A percentile compares a stretch with the other conserved stretches of the same genome.
Conservation (phyloP, 2,888 invertebrate genomes). For the Germaria angustata region DNA sequence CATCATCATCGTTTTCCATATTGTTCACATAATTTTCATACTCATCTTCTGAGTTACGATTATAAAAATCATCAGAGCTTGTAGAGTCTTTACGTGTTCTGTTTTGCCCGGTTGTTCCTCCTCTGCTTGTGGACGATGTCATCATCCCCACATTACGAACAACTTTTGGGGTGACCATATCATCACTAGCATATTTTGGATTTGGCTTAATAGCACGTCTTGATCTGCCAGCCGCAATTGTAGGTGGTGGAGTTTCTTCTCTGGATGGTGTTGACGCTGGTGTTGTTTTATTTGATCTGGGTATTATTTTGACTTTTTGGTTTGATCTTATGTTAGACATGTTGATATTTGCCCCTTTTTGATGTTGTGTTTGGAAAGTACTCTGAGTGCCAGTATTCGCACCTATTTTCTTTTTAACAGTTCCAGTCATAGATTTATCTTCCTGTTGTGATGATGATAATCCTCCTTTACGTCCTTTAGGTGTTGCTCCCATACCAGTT, state of each 20-base stretch:
- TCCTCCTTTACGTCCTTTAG: conserved; percentile 35
- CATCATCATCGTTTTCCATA: conserved; percentile 50
- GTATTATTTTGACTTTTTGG: conserved; percentile 58
- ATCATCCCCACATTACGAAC: conserved; percentile 70
- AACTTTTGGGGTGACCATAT: conserved; percentile 76
- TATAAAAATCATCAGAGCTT: conserved; percentile 71
- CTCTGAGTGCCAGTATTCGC: background rate
- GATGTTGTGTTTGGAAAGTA: conserved; percentile 36
- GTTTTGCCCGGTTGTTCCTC: conserved; percentile 34
- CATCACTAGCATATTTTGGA: conserved; percentile 79
- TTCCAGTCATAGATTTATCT: conserved; percentile 7
- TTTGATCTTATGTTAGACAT: conserved; percentile 39
- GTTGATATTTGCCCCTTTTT: background rate
- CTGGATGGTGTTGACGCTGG: conserved; percentile 26
- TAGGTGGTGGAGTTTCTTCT: conserved; percentile 69
- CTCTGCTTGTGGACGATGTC: conserved; percentile 51
- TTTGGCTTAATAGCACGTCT: conserved; percentile 80
- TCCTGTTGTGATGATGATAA: conserved; percentile 30
- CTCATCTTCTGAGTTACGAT: conserved; percentile 69
- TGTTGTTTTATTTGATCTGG: conserved; percentile 50
- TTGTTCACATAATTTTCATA: conserved; percentile 56
- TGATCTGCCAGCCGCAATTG: conserved; percentile 77
- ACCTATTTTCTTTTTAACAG: conserved; percentile 35
- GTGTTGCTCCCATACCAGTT: conserved; percentile 29
- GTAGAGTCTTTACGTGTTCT: conserved; percentile 62